Evolutionary conservation across 2,113 vertebrate species (phyloP).

Genomic region (Etheostoma spectabile): DNA sequence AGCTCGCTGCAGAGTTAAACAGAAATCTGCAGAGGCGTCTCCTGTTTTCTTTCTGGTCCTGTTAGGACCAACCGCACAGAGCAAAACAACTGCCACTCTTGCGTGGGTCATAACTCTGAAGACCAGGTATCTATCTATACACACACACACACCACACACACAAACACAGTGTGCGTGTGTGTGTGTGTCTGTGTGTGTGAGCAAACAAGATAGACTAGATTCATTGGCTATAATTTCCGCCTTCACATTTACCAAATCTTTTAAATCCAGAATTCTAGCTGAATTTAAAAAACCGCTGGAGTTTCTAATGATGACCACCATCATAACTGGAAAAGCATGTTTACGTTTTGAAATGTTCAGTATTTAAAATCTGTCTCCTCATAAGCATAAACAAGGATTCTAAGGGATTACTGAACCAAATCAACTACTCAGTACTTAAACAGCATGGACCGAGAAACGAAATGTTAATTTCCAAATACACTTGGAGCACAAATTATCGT

Average conservation of each 20-base stretch:
- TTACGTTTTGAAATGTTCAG: too few species aligned
- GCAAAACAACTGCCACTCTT: constrained; percentile 86
- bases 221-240: too few species aligned
- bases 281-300: too few species aligned
- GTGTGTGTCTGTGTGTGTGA: constrained; percentile 26
- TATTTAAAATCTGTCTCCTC: too few species aligned
- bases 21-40: constrained; percentile 87
- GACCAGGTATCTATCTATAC: too few species aligned
- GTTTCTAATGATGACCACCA: too few species aligned
- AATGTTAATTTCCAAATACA: background rate
- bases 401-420: background rate
- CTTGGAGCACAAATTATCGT: background rate
- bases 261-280: too few species aligned
- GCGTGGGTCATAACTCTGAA: constrained; percentile 91
- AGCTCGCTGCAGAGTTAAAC: constrained; percentile 91
- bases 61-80: constrained; percentile 85
- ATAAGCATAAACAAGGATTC: too few species aligned
- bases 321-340: too few species aligned
- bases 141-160: too few species aligned
- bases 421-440: background rate
- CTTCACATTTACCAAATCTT: too few species aligned
- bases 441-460: background rate
- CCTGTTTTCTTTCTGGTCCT: constrained; percentile 85
- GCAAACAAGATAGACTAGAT: constrained; percentile 5
- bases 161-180: constrained; percentile 1